Conservation (phyloP, 2,797 vertebrate genomes). For the Periparus ater region DNA sequence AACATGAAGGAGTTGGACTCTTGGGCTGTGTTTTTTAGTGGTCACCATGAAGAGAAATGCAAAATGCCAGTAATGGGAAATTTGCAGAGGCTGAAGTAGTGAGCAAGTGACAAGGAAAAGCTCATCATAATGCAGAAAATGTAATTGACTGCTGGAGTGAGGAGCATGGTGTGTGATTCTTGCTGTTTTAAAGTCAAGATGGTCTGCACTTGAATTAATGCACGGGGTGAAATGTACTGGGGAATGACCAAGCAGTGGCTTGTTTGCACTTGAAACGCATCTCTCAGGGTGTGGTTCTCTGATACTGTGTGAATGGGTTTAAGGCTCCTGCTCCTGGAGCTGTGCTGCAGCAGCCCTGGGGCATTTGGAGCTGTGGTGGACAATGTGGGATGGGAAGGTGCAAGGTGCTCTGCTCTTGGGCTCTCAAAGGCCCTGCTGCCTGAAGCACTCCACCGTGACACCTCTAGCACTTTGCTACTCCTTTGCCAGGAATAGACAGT, state of each 20-base stretch:
- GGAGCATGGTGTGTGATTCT: neutral
- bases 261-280: conserved; percentile 8
- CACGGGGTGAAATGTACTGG: neutral
- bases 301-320: neutral
- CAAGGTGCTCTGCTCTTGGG: neutral
- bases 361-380: neutral
- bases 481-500: neutral
- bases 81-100: neutral
- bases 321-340: neutral
- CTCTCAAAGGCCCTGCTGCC: neutral
- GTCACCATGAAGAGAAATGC: neutral
- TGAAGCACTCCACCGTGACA: neutral
- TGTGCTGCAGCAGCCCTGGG: neutral
- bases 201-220: neutral
- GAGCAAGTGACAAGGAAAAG: neutral
- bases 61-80: neutral
- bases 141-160: neutral
- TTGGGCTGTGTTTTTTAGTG: neutral
- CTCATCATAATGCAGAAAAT: neutral
- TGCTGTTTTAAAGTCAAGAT: neutral
- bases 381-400: neutral
- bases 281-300: conserved; percentile 3
- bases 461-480: neutral
- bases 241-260: neutral
- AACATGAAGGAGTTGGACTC: neutral